Percentiles rank a stretch among this genome's conserved stretches.
Conservation (phyloP, 2,888 invertebrate genomes). For the Bellardia bayeri region DNA sequence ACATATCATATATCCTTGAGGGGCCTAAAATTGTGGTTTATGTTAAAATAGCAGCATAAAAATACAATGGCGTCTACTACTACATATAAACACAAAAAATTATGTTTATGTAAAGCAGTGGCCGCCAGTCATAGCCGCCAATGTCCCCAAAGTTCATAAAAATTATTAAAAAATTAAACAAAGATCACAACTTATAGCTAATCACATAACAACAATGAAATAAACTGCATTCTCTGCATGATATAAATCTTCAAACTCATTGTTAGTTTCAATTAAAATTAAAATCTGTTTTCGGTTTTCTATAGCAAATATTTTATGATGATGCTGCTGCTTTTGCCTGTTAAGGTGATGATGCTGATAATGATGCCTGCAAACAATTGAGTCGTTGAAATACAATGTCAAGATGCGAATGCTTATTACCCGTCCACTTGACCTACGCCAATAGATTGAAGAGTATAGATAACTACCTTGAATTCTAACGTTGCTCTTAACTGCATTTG, state of each 20-base stretch:
- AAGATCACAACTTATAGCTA: too few species aligned
- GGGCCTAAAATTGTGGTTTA: too few species aligned
- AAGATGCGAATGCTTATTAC: conserved; percentile 23
- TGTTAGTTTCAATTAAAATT: conserved; percentile 51
- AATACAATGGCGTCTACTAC: too few species aligned
- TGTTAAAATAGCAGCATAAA: too few species aligned
- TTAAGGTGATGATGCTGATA: conserved; percentile 2
- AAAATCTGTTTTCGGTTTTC: neutral
- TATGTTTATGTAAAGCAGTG: too few species aligned
- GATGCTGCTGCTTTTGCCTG: neutral
- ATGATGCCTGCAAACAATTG: conserved; percentile 41
- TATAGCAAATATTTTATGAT: neutral
- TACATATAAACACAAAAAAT: too few species aligned
- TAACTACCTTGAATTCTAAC: conserved; percentile 9
- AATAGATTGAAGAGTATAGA: neutral
- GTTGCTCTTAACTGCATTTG: neutral
- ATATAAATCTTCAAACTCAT: conserved; percentile 36
- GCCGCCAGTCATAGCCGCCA: too few species aligned
- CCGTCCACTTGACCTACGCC: conserved; percentile 38
- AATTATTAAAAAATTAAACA: too few species aligned
- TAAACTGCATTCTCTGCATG: too few species aligned
- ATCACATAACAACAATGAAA: too few species aligned
- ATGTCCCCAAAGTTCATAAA: too few species aligned
- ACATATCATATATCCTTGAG: too few species aligned
- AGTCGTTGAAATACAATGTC: conserved; percentile 27